Conservation (phyloP, 2,113 vertebrate species). For the Lethenteron reissneri region DNA sequence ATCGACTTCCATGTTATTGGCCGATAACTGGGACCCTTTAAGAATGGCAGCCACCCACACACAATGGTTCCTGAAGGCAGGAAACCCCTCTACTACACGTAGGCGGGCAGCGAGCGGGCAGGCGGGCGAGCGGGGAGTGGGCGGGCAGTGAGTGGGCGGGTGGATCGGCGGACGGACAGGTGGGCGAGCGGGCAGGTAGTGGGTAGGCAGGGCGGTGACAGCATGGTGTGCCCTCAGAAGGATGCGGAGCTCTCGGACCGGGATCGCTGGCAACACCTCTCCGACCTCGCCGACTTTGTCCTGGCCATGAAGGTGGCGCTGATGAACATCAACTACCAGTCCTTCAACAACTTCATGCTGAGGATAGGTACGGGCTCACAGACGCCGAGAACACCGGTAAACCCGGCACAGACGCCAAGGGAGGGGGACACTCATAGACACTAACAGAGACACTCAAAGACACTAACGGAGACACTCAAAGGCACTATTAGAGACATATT, state of each 20-base stretch:
- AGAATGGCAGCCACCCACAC: no score
- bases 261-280: slow-evolving; percentile 72
- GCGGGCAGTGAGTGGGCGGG: not conserved
- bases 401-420: no score
- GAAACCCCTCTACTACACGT: no score
- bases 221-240: slow-evolving; percentile 11
- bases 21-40: no score
- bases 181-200: slow-evolving; percentile 27
- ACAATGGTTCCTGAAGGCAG: no score
- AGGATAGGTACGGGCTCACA: slow-evolving; percentile 46
- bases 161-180: slow-evolving; percentile 22
- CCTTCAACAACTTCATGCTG: slow-evolving; percentile 98
- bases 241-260: slow-evolving; percentile 37
- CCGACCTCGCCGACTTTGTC: slow-evolving; percentile 71
- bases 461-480: not conserved
- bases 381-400: no score
- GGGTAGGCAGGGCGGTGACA: not conserved
- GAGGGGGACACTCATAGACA: not conserved
- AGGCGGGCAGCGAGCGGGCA: not conserved
- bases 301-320: slow-evolving; percentile 83
- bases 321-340: slow-evolving; percentile 86
- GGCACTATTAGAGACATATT: not conserved
- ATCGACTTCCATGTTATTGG: no score
- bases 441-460: not conserved
- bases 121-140: not conserved